Base-by-base conservation (phyloP, 2,113 vertebrate genomes). In the Elanoides forficatus region DNA sequence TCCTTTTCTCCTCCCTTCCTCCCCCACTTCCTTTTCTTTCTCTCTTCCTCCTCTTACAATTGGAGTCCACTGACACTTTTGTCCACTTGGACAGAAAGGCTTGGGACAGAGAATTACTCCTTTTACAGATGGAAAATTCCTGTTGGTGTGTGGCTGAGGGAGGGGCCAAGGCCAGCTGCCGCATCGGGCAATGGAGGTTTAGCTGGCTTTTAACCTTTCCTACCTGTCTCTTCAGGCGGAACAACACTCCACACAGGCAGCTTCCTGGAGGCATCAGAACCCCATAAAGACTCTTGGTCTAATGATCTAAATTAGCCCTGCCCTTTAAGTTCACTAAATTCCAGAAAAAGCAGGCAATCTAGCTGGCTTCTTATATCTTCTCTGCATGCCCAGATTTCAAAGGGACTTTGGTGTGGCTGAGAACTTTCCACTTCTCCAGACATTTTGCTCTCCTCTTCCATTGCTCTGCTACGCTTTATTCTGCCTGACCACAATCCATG, bases 331-430 rank as follows among this genome's bases (percentile, higher is more conserved):
- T 90, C 25, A 48, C 13, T 45, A 25, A 62, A 47, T 21, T 55
- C n/a, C 38, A 53, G 58, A 56, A 86, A 45, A 13, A 81, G n/a
- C 25, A 55, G 27, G 32, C 27, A 15, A 40, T 8, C 21, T 76
- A 90, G 45, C 9, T 22, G 50, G 11, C 34, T 93, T 14, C 53
- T 76, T 48, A 30, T 47, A n/a, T 76, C 45, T 68, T 68, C 60
- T 59, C 42, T 11, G 7, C 40, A 23, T 73, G 34, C 15, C 14
- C 11, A 43, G 11, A 34, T 75, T 91, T 84, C 68, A 86, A 47
- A 72, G 58, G 22, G 55, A 60, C 48, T 90, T 95, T 78, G 68
- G 50, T 74, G 79, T 84, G 72, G 45, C 63, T 73, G 45, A 88
- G 72, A 66, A 47, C 10, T 95, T 87, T 38, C 18, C 18, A 14